Conservation (phyloP, 2,113 vertebrate genomes). For the Columba livia region DNA sequence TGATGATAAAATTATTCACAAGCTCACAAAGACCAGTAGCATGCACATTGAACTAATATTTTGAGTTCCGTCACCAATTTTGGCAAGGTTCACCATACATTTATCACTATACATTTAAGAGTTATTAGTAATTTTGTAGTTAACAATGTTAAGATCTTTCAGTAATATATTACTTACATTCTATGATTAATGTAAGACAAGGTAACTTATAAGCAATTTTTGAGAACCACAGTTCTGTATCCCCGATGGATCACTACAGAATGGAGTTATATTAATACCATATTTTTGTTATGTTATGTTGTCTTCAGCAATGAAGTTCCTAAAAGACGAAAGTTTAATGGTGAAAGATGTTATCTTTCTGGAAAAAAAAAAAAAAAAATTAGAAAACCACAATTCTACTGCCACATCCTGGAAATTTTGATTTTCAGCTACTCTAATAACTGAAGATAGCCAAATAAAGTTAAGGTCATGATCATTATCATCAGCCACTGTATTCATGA, state of each 20-base stretch:
- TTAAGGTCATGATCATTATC: neutral
- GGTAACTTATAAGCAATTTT: neutral
- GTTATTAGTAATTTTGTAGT: neutral
- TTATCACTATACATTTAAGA: neutral
- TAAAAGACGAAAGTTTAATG: neutral
- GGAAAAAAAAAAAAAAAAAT: neutral
- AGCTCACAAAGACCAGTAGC: neutral
- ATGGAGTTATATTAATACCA: neutral
- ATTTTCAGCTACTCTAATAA: neutral
- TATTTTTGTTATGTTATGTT: neutral
- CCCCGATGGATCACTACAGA: neutral
- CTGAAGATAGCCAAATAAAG: neutral
- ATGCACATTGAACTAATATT: neutral
- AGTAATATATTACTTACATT: neutral
- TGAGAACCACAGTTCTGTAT: rapidly evolving
- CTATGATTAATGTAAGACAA: neutral
- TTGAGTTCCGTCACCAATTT: neutral
- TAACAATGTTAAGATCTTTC: neutral
- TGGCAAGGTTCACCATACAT: neutral
- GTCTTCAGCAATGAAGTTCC: neutral
- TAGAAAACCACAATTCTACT: neutral
- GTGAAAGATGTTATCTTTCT: neutral
- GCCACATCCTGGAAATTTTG: neutral
- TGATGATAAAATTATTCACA: neutral
- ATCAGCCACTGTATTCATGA: neutral